Percentiles rank a stretch among this genome's conserved stretches.
These are phyloP conservation scores for Brachystomella parvula DNA, from an alignment of 1,140 invertebrate genomes.

Conservation along the genomic window DNA sequence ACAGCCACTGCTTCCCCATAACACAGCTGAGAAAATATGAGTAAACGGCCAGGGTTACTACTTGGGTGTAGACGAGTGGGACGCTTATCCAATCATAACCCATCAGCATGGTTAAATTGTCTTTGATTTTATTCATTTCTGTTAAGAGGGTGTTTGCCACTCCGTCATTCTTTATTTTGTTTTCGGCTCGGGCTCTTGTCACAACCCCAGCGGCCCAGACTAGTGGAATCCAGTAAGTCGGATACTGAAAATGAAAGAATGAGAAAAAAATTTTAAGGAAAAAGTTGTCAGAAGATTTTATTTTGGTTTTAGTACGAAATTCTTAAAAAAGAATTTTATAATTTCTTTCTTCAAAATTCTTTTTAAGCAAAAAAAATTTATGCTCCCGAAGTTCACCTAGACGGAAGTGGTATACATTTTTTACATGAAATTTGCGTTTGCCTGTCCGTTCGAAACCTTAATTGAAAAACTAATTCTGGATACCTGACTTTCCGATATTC, in stretches of 20 bases:
- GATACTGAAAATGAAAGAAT: too few relatives aligned
- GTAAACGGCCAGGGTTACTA: slow-evolving; percentile 84
- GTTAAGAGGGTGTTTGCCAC: slow-evolving; percentile 50
- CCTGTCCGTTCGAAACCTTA: too few relatives aligned
- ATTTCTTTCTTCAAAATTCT: too few relatives aligned
- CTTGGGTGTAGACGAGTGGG: slow-evolving; percentile 88
- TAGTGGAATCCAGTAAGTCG: slow-evolving; percentile 57
- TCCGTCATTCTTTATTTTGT: slow-evolving; percentile 51
- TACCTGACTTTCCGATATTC: background rate
- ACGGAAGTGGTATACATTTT: too few relatives aligned
- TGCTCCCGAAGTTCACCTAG: too few relatives aligned
- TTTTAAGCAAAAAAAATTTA: too few relatives aligned
- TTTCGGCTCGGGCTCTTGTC: slow-evolving; percentile 50
- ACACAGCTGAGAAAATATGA: slow-evolving; percentile 75
- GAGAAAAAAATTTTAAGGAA: too few relatives aligned
- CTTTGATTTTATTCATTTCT: slow-evolving; percentile 40
- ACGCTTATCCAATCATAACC: slow-evolving; percentile 86
- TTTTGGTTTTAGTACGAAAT: too few relatives aligned
- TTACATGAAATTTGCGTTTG: too few relatives aligned
- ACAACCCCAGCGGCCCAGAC: slow-evolving; percentile 53
- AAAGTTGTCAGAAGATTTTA: too few relatives aligned
- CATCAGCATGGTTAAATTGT: background rate
- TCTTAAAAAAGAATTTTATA: too few relatives aligned
- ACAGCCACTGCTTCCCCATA: slow-evolving; percentile 71
- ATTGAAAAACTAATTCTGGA: too few relatives aligned